phyloP scores from a whole-genome alignment of 2,888 invertebrate genomes.

The Ormia ochracea region DNA sequence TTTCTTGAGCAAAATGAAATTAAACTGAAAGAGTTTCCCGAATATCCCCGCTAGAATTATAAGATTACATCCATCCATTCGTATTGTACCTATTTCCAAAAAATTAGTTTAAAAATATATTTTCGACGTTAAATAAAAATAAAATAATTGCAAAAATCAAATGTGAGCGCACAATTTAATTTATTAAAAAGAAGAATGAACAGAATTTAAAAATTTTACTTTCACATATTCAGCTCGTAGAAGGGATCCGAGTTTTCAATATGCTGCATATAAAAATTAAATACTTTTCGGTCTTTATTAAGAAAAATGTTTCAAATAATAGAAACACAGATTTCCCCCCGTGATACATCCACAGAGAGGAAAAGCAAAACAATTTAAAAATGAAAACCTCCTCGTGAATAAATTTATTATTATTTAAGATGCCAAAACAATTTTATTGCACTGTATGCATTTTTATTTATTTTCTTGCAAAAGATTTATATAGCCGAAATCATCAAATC shows the following conservation, averaged over 20 bases:
- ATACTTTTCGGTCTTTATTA: conserved; percentile 48
- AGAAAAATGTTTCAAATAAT: conserved; percentile 55
- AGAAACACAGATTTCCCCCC: conserved; percentile 9
- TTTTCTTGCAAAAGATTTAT: conserved; percentile 46
- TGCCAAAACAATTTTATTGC: conserved; percentile 61
- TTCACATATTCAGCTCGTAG: background rate
- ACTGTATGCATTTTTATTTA: conserved; percentile 57
- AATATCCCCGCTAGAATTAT: too few species aligned
- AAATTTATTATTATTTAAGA: conserved; percentile 58
- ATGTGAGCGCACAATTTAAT: conserved; percentile 22
- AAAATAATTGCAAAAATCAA: background rate
- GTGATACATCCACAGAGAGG: background rate
- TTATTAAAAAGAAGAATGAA: background rate
- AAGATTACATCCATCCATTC: too few species aligned
- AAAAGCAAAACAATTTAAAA: conserved; percentile 26
- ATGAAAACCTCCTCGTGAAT: conserved; percentile 47
- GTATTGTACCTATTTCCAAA: too few species aligned
- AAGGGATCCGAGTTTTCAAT: background rate
- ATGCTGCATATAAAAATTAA: background rate
- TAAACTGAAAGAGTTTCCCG: too few species aligned
- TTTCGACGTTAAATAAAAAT: conserved; percentile 11
- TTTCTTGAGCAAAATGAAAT: too few species aligned
- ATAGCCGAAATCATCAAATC: conserved; percentile 41
- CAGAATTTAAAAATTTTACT: background rate
- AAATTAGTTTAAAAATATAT: conserved; percentile 8